Evolutionary conservation across 1,140 invertebrate species (phyloP).

Genomic region (Ditylenchus dipsaci): DNA sequence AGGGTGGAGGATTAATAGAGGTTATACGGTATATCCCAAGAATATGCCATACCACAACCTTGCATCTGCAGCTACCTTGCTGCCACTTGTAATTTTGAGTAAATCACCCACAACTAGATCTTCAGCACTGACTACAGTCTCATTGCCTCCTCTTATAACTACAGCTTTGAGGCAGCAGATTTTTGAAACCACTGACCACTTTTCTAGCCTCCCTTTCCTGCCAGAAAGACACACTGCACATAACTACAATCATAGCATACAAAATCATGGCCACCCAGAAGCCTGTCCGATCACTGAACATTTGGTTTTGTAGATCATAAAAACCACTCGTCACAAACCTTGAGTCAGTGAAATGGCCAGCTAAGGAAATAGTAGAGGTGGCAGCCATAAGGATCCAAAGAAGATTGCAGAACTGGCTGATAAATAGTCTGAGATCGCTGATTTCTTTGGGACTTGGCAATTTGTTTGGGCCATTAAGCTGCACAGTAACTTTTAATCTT

Average conservation of each 20-base stretch:
- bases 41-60: slow-evolving; percentile 7
- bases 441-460: slow-evolving; percentile 36
- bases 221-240: slow-evolving; percentile 39
- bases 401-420: slow-evolving; percentile 28
- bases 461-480: slow-evolving; percentile 32
- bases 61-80: slow-evolving; percentile 72
- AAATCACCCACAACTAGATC: slow-evolving; percentile 86
- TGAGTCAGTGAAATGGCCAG: slow-evolving; percentile 22
- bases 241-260: slow-evolving; percentile 41
- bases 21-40: too few relatives aligned
- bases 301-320: too few relatives aligned
- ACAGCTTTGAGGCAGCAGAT: slow-evolving; percentile 71
- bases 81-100: slow-evolving; percentile 88
- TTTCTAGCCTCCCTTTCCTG: slow-evolving; percentile 43
- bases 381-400: slow-evolving; percentile 30
- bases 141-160: slow-evolving; percentile 88
- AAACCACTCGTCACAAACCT: neutral
- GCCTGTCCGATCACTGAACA: slow-evolving; percentile 7
- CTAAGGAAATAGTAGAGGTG: slow-evolving; percentile 23
- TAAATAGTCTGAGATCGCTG: slow-evolving; percentile 30
- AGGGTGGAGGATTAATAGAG: too few relatives aligned
- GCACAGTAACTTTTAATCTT: neutral
- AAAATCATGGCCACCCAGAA: slow-evolving; percentile 39
- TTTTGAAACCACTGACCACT: slow-evolving; percentile 43
- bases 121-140: slow-evolving; percentile 79